A percentile compares a stretch with the other conserved stretches of the same genome.
Evolutionary conservation across 2,113 vertebrate species (phyloP).

Genomic region (Peromyscus polionotus): DNA sequence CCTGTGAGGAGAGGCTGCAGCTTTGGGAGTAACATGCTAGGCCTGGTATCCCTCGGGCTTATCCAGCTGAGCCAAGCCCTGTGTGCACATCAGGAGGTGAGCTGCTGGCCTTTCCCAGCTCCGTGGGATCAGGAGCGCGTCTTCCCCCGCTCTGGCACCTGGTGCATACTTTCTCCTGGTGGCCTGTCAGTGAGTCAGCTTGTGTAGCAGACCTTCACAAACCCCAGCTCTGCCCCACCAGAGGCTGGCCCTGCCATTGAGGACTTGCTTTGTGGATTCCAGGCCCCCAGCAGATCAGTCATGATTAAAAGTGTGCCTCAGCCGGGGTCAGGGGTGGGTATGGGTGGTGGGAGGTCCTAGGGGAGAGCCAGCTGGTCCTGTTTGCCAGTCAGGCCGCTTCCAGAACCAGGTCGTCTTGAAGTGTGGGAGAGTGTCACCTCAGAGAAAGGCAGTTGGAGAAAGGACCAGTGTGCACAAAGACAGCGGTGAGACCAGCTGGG

Average conservation of each 20-base stretch:
- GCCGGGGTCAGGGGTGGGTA: background rate
- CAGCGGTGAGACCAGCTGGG: background rate
- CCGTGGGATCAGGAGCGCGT: background rate
- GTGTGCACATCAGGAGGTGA: background rate
- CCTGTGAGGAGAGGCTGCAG: background rate
- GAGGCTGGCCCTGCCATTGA: background rate
- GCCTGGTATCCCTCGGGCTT: fast-evolving
- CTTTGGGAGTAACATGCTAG: background rate
- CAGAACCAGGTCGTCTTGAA: background rate
- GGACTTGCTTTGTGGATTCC: background rate
- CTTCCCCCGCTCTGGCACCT: background rate
- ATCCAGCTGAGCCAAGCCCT: background rate
- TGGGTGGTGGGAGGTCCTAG: background rate
- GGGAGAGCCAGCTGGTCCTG: background rate
- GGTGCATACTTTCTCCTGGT: background rate
- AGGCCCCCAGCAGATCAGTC: background rate
- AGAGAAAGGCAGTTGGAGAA: background rate
- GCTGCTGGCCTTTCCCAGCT: no score
- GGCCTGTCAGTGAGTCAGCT: no score
- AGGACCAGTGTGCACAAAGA: background rate
- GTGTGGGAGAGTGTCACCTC: background rate
- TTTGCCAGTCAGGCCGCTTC: background rate
- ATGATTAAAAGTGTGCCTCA: no score
- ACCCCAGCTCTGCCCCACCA: background rate
- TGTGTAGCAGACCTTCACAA: background rate